phyloP scores from a whole-genome alignment of 1,140 invertebrate genomes.

The Apis dorsata region DNA sequence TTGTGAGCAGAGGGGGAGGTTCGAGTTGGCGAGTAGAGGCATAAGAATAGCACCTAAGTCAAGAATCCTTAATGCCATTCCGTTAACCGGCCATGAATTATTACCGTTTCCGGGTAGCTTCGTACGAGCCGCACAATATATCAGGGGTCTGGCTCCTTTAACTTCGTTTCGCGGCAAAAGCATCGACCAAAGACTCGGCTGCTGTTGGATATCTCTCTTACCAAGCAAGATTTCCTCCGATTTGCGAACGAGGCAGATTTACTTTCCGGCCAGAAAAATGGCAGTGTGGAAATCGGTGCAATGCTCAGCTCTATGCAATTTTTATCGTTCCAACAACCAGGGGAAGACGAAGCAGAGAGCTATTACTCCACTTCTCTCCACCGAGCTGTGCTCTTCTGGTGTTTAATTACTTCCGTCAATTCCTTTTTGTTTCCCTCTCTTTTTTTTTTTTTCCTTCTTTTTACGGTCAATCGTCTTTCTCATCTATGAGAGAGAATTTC shows the following conservation, averaged over 20 bases:
- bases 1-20: constrained; percentile 10
- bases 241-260: constrained; percentile 71
- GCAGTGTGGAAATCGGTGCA: constrained; percentile 44
- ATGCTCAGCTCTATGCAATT: constrained; percentile 19
- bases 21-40: constrained; percentile 43
- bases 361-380: constrained; percentile 58
- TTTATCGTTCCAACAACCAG: constrained; percentile 29
- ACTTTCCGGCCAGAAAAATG: constrained; percentile 64
- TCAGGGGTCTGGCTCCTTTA: constrained; percentile 56
- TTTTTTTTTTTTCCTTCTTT: neutral
- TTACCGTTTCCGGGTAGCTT: constrained; percentile 68
- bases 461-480: neutral
- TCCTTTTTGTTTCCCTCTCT: neutral
- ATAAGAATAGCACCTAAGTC: constrained; percentile 59
- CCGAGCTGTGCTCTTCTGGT: constrained; percentile 15
- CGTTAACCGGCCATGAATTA: constrained; percentile 70
- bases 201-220: constrained; percentile 19
- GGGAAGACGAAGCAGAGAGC: constrained; percentile 63
- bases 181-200: constrained; percentile 62
- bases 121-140: constrained; percentile 63
- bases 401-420: constrained; percentile 56
- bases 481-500: neutral
- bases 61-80: constrained; percentile 71
- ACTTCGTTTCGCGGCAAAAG: constrained; percentile 57
- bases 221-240: constrained; percentile 43